phyloP scores from a whole-genome alignment of 2,888 invertebrate genomes.

The Agrotis clavis region DNA sequence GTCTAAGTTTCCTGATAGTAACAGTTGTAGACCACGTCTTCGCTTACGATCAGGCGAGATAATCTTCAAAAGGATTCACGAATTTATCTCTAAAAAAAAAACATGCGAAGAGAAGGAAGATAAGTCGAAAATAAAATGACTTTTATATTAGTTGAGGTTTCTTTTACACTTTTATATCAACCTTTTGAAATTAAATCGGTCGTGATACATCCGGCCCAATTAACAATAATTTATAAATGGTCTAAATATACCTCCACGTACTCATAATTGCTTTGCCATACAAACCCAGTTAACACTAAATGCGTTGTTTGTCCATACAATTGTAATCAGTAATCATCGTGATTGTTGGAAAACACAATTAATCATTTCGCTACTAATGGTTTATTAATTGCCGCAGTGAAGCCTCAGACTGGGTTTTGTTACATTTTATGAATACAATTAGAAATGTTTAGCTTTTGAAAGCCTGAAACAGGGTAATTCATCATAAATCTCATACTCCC shows the following conservation, averaged over 20 bases:
- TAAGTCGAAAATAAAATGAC: no score
- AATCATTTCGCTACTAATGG: conserved; percentile 46
- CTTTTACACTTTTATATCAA: no score
- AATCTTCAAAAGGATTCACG: no score
- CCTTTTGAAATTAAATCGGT: no score
- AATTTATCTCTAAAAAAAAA: no score
- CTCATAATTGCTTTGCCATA: conserved; percentile 9
- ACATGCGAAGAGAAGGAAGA: no score
- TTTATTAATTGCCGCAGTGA: conserved; percentile 39
- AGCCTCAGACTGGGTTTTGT: conserved; percentile 8
- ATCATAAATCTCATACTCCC: background rate
- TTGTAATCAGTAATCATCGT: conserved; percentile 33
- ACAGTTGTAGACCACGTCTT: no score
- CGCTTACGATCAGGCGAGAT: no score
- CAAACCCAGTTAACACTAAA: conserved; percentile 22
- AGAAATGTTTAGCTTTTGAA: background rate
- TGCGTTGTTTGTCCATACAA: conserved; percentile 32
- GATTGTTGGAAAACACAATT: conserved; percentile 43
- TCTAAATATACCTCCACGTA: background rate
- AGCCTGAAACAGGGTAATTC: background rate
- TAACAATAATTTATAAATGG: background rate
- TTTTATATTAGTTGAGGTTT: no score
- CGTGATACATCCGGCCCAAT: background rate
- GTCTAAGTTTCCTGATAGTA: no score
- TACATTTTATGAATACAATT: conserved; percentile 25